Evolutionary conservation across 2,888 invertebrate species (phyloP).

Genomic region (Camptogramma bilineatum): DNA sequence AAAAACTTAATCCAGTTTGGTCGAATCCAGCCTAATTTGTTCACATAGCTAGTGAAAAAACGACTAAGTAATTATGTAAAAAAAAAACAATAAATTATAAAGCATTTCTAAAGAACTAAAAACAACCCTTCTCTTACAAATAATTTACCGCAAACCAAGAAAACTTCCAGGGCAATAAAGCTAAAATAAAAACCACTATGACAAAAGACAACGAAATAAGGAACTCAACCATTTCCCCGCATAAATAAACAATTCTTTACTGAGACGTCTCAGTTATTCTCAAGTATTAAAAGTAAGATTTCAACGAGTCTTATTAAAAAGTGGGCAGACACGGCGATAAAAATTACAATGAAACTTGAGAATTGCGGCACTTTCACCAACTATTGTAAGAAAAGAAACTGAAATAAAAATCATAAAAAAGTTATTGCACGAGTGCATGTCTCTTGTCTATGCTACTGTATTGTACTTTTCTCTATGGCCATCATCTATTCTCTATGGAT

Average conservation of each 20-base stretch:
- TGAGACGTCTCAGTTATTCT: conserved; percentile 24
- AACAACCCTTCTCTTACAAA: conserved; percentile 6
- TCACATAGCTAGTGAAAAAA: too few species aligned
- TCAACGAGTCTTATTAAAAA: conserved; percentile 40
- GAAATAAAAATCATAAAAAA: conserved; percentile 35
- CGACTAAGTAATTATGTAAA: too few species aligned
- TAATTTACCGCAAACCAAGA: conserved; percentile 8
- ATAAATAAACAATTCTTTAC: conserved; percentile 39
- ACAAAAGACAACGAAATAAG: conserved; percentile 37
- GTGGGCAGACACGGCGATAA: conserved; percentile 38
- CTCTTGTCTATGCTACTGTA: conserved; percentile 7
- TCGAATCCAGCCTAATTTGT: too few species aligned
- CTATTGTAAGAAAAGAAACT: conserved; percentile 41
- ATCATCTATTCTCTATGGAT: too few species aligned
- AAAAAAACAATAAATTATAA: background rate
- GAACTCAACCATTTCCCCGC: conserved; percentile 42
- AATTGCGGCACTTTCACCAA: conserved; percentile 41
- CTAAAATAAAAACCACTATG: conserved; percentile 32
- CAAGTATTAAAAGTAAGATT: conserved; percentile 36
- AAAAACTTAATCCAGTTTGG: too few species aligned
- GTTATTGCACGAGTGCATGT: conserved; percentile 20
- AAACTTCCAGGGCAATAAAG: conserved; percentile 29
- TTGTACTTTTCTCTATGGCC: background rate
- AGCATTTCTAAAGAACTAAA: background rate
- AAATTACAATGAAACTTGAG: conserved; percentile 44